Percentiles rank a stretch among this genome's conserved stretches.
Evolutionary conservation across 2,888 invertebrate genomes (phyloP).

Genomic region (Polydrusus pterygomalis): DNA sequence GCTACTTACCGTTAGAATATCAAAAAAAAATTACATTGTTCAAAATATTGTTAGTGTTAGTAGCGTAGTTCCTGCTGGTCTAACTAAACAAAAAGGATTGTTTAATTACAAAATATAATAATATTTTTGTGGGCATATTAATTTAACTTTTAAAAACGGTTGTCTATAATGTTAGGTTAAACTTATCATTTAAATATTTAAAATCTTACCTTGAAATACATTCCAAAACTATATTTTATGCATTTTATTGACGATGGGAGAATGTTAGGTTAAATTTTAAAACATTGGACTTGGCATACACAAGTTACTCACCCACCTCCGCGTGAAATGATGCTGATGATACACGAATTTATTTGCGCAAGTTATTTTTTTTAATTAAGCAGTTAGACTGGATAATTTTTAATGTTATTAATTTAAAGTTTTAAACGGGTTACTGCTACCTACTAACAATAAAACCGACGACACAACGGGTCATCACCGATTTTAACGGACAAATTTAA

Average conservation of each 20-base stretch:
- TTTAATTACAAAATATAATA: no score
- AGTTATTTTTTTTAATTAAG: not conserved
- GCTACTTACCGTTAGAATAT: no score
- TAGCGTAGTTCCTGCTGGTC: not conserved
- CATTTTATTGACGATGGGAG: not conserved
- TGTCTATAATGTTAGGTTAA: not conserved
- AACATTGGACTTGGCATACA: constrained; percentile 16
- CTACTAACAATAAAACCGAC: no score
- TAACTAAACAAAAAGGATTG: not conserved
- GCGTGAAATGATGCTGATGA: not conserved
- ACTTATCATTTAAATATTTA: not conserved
- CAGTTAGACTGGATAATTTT: constrained; percentile 8
- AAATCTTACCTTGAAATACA: constrained; percentile 17
- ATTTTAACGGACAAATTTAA: no score
- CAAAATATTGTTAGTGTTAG: no score
- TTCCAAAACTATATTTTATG: constrained; percentile 16
- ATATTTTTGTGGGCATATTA: not conserved
- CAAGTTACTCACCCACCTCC: not conserved
- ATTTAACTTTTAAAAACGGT: not conserved
- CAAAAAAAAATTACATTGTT: no score
- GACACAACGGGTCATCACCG: no score
- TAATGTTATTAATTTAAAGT: not conserved
- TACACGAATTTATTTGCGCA: not conserved
- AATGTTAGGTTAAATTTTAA: constrained; percentile 12
- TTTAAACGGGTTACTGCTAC: not conserved